Evolutionary conservation across 2,113 vertebrate species (phyloP).

Genomic region (Percina caprodes): DNA sequence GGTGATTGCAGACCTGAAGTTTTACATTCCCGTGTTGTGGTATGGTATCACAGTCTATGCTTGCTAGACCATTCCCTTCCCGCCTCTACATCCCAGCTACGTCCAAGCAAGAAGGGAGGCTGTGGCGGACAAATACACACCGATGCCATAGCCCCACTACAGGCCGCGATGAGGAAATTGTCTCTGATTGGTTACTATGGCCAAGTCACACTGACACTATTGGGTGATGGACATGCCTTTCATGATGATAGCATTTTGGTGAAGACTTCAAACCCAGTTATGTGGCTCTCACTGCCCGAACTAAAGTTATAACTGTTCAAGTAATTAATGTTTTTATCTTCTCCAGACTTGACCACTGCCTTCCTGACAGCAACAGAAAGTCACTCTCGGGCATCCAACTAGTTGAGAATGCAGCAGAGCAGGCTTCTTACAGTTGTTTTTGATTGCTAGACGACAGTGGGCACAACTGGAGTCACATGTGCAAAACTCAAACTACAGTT

Average conservation of each 20-base stretch:
- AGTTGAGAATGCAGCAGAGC: no score
- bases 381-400: no score
- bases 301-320: no score
- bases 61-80: slow-evolving; percentile 26
- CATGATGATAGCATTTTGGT: slow-evolving; percentile 5
- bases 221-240: slow-evolving; percentile 43
- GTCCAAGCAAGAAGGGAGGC: slow-evolving; percentile 45
- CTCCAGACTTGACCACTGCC: no score
- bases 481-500: no score
- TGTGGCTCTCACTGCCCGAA: neutral
- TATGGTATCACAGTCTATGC: neutral
- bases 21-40: slow-evolving; percentile 67
- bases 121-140: slow-evolving; percentile 38
- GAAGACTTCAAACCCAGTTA: slow-evolving; percentile 39
- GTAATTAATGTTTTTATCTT: no score
- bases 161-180: slow-evolving; percentile 24
- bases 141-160: neutral
- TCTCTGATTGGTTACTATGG: slow-evolving; percentile 58
- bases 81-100: slow-evolving; percentile 26
- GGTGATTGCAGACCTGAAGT: slow-evolving; percentile 23
- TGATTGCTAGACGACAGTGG: no score
- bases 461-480: no score
- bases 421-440: no score
- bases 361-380: no score
- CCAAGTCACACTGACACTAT: slow-evolving; percentile 38